Base-by-base conservation (phyloP, 2,888 invertebrate genomes). In the Ichneumoninae sp. region DNA sequence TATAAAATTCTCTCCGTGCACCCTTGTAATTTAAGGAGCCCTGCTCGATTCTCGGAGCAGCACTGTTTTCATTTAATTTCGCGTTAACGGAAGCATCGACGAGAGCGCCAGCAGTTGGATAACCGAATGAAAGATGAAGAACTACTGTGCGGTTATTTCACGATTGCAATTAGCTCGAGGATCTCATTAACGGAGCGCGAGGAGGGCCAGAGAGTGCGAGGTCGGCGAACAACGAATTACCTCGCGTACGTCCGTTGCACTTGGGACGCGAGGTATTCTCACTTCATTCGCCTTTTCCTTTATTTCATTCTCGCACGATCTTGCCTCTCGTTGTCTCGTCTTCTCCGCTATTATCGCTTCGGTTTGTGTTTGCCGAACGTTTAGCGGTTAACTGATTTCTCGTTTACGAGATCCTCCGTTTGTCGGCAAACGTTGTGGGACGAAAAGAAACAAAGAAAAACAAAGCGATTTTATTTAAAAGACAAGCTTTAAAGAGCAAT, bases 91-190 rank as follows among this genome's bases (percentile, higher is more conserved):
- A 60, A 62, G 8, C 62, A 30, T 62, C 33, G 33, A 4, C 26
- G 62, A 30, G 62, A n/a, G n/a, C 30, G 62, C 8, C 22, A 22
- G 16, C 33, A 1, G 30, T 62, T 33, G 30, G 16, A 62, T 16
- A 62, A 33, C 33, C 4, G 7, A n/a, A 30, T 16, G 62, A 30
- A 62, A 62, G 33, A 30, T 62, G 62, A 30, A 62, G 33, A 60
- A 62, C 30, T 62, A 62, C 30, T 62, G 62, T 30, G 62, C 62
- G 33, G 62, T 62, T 33, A 62, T 62, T 33, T 62, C 16, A n/a
- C 62, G 16, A 30, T 62, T 62, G 33, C 62, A 62, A 62, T 62
- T 62, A 62, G n/a, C 62, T 62, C 33, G 30, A 62, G 62, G 33
- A 30, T 62, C 62, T 62, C 62, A 62, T 62, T 62, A 62, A 33